These are phyloP conservation scores for Drosophila birchii DNA, from an alignment of 2,888 invertebrate genomes.

Conservation along the genomic window DNA sequence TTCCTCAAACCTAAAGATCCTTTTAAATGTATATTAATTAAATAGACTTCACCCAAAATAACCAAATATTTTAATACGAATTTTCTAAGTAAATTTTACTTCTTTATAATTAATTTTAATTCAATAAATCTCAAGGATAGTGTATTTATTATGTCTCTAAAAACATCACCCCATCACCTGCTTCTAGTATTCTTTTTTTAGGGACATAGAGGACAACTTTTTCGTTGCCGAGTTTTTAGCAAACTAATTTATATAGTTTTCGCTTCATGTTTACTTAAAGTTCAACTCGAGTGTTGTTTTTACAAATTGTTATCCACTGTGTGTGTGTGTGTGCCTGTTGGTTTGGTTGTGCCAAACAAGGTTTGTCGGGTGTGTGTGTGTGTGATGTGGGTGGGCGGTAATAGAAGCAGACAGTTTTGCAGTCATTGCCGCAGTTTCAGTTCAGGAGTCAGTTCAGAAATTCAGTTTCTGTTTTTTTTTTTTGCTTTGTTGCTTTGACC, in stretches of 20 bases:
- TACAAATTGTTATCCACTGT: slow-evolving; percentile 74
- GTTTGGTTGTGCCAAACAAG: slow-evolving; percentile 12
- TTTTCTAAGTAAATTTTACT: too few species aligned
- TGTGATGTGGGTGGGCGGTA: slow-evolving; percentile 29
- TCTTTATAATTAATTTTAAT: neutral
- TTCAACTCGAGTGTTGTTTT: slow-evolving; percentile 79
- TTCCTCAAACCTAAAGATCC: neutral
- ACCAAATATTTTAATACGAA: neutral
- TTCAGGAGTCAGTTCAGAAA: slow-evolving; percentile 23
- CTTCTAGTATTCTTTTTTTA: neutral
- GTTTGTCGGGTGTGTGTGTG: slow-evolving; percentile 8
- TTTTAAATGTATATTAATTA: neutral
- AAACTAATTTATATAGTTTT: slow-evolving; percentile 79
- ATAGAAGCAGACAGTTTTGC: slow-evolving; percentile 38
- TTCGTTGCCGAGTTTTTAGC: slow-evolving; percentile 71
- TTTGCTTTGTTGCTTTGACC: slow-evolving; percentile 44
- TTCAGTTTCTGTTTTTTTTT: slow-evolving; percentile 31
- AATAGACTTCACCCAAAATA: neutral
- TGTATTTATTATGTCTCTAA: slow-evolving; percentile 14
- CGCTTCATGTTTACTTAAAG: slow-evolving; percentile 78
- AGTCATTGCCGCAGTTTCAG: slow-evolving; percentile 36
- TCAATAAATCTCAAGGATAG: neutral
- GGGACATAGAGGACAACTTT: slow-evolving; percentile 29
- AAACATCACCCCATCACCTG: slow-evolving; percentile 7
- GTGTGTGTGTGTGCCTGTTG: slow-evolving; percentile 20